These are phyloP conservation scores for Microctenopoma steveboyesi DNA, from an alignment of 2,797 vertebrate species.

Conservation along the genomic window DNA sequence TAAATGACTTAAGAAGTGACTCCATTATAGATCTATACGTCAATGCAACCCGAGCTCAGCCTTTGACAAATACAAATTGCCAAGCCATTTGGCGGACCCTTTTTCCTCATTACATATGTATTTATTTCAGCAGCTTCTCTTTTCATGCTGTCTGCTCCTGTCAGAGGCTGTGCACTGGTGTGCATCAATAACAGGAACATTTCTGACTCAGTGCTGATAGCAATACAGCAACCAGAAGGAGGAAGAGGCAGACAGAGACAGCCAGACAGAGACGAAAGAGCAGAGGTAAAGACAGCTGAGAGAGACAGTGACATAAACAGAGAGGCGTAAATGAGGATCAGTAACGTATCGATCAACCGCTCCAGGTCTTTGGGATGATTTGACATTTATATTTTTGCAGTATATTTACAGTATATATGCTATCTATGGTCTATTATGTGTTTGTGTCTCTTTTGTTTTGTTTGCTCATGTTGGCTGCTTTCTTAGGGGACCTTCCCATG, in stretches of 20 bases:
- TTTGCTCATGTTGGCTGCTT: background rate
- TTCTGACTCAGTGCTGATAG: conserved; percentile 70
- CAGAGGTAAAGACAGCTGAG: background rate
- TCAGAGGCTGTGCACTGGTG: conserved; percentile 71
- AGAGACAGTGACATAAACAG: conserved; percentile 15
- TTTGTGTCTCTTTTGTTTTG: background rate
- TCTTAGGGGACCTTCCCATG: background rate
- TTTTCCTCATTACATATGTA: conserved; percentile 76
- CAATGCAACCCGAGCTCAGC: conserved; percentile 65
- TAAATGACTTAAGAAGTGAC: conserved; percentile 69
- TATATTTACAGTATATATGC: too few species aligned
- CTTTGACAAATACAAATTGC: conserved; percentile 78
- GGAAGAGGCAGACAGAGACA: conserved; percentile 24
- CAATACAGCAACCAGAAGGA: conserved; percentile 49
- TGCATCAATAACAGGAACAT: conserved; percentile 75
- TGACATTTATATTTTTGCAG: too few species aligned
- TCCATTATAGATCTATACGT: conserved; percentile 74
- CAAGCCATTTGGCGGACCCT: conserved; percentile 69
- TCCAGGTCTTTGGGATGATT: background rate
- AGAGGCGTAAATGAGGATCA: conserved; percentile 3
- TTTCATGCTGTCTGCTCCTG: conserved; percentile 76
- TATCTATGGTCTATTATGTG: too few species aligned
- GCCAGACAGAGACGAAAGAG: conserved; percentile 1
- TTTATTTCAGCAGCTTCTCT: conserved; percentile 78
- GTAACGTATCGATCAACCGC: background rate